Base-by-base conservation (phyloP, 2,888 invertebrate genomes). In the Spialia ferax region DNA sequence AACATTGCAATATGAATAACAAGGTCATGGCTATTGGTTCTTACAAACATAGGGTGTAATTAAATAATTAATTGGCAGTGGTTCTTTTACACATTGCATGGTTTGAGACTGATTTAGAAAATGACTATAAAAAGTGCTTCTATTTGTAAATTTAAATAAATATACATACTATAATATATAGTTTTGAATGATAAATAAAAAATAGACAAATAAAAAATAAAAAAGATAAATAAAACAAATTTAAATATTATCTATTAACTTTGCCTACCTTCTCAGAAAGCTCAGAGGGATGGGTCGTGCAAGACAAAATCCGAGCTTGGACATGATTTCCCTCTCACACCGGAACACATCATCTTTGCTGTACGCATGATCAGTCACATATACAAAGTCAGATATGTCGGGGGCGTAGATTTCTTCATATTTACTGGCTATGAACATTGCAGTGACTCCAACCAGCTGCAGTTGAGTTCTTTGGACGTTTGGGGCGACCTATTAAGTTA, bases 401-500 rank as follows among this genome's bases (percentile, higher is more conserved):
- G 99, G 98, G 1, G 97, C 95, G 79, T 96, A 98, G 79, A 98
- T 96, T 93, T 99, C 99, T 89, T 99, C 99, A 80, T 98, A 99
- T 87, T 99, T 99, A 80, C 97, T 96, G 0, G 99, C 99, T 63
- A 99, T 95, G 78, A 98, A 96, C 94, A 99, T 95, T 0, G 98
- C 96, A 0, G 98, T 96, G 0, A 98, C 96, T 3, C 99, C 99
- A 11, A 99, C 97, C 72, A 99, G 91, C 83, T 99, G 99, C 69
- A 99, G 94, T 75, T 96, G 95, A 73, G 95, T 95, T 73, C 96
- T 95, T 63, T 95, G 94, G 32, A 97, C 95, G 18, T 94, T 94
- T 56, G 94, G 94, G 35, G 94, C 95, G 2, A 83, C 89, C 96
- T 97, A 82, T 57, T 89, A 87, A 48, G 45, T 73, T 22, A 48